These are phyloP conservation scores for Xenops minutus DNA, from an alignment of 2,797 vertebrate genomes.

Conservation along the genomic window DNA sequence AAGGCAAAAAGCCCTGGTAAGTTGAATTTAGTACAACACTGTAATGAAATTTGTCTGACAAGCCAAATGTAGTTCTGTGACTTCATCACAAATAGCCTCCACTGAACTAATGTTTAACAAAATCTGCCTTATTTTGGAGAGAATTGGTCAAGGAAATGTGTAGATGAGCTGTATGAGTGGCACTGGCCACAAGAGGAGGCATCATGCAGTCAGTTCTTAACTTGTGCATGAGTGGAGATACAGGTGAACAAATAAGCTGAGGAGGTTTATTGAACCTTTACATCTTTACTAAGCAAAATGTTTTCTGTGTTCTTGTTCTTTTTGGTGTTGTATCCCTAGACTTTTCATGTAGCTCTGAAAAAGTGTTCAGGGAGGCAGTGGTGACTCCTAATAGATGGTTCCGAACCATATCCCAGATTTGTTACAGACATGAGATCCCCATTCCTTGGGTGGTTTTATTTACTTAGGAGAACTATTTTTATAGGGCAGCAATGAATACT, in stretches of 20 bases:
- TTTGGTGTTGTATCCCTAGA: neutral
- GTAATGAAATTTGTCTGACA: neutral
- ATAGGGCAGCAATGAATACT: neutral
- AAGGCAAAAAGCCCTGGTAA: neutral
- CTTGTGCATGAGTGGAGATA: neutral
- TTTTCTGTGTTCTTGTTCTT: neutral
- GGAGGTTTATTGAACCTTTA: neutral
- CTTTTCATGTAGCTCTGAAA: neutral
- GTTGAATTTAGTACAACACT: neutral
- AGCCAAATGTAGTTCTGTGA: neutral
- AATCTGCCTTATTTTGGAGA: neutral
- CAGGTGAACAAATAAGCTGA: neutral
- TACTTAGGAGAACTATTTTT: neutral
- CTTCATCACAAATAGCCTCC: neutral
- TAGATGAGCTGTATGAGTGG: neutral
- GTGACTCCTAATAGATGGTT: neutral
- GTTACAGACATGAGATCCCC: neutral
- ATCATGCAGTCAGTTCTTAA: neutral
- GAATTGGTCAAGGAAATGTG: neutral
- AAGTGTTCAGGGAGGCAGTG: neutral
- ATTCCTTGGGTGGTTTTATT: neutral
- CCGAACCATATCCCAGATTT: neutral
- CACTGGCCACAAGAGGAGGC: neutral
- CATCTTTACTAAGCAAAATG: neutral
- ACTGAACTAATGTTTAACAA: neutral